Conservation (phyloP, 2,113 vertebrate species). For the Orycteropus afer region DNA sequence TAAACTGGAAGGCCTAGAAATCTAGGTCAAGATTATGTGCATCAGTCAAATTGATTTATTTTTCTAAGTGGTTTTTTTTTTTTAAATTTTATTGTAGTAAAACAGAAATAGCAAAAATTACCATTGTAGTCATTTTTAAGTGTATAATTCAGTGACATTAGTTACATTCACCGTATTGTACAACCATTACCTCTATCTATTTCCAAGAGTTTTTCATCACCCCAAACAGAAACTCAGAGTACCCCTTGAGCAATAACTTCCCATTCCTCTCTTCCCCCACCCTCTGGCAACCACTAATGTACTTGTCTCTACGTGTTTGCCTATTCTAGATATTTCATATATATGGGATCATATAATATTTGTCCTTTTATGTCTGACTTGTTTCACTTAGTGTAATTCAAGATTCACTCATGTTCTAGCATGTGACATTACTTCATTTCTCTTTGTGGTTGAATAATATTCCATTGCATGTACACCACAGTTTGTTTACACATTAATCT, state of each 20-base stretch:
- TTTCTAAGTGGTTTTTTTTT: background rate
- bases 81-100: background rate
- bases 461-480: background rate
- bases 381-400: background rate
- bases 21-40: background rate
- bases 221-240: background rate
- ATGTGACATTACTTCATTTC: background rate
- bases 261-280: background rate
- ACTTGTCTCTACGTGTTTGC: background rate
- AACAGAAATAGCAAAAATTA: background rate
- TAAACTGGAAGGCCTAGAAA: slow-evolving; percentile 28
- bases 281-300: background rate
- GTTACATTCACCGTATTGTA: background rate
- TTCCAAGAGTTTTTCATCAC: background rate
- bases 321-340: background rate
- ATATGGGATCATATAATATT: background rate
- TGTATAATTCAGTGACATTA: background rate
- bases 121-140: background rate
- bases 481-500: background rate
- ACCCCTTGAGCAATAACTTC: background rate
- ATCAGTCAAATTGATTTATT: slow-evolving; percentile 18
- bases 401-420: background rate
- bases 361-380: background rate
- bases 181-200: background rate
- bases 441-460: background rate